Evolutionary conservation across 2,888 invertebrate species (phyloP).

Genomic region (Drosophila ustulata): DNA sequence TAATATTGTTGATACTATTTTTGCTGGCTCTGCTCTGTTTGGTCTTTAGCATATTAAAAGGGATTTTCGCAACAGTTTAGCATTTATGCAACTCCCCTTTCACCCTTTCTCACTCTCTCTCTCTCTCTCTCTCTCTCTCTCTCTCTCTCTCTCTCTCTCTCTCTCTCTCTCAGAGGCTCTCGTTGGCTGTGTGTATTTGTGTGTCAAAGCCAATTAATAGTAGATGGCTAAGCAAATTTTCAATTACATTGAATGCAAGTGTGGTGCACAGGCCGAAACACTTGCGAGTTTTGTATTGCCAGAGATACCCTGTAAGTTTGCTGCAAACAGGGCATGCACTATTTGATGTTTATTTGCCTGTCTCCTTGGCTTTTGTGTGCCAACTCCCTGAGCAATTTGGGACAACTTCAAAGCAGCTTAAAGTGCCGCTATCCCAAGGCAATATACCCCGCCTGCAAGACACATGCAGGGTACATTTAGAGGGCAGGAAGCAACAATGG

Average conservation of each 20-base stretch:
- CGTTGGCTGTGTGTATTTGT: conserved; percentile 15
- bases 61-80: conserved; percentile 14
- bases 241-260: conserved; percentile 33
- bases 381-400: background rate
- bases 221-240: conserved; percentile 38
- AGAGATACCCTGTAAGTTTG: conserved; percentile 1
- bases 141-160: background rate
- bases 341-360: background rate
- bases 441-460: background rate
- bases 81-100: background rate
- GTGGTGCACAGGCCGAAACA: background rate
- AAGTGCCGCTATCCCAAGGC: background rate
- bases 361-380: background rate
- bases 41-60: conserved; percentile 13
- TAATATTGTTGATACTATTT: background rate
- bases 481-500: conserved; percentile 3
- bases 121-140: background rate
- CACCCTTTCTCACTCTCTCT: too few species aligned
- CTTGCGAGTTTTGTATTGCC: background rate
- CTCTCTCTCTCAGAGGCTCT: background rate
- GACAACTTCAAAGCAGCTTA: too few species aligned
- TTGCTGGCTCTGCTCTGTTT: background rate
- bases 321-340: background rate
- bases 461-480: conserved; percentile 3
- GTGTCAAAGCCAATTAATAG: conserved; percentile 36